Evolutionary conservation across 2,113 vertebrate species (phyloP).

Genomic region (Rhea pennata): DNA sequence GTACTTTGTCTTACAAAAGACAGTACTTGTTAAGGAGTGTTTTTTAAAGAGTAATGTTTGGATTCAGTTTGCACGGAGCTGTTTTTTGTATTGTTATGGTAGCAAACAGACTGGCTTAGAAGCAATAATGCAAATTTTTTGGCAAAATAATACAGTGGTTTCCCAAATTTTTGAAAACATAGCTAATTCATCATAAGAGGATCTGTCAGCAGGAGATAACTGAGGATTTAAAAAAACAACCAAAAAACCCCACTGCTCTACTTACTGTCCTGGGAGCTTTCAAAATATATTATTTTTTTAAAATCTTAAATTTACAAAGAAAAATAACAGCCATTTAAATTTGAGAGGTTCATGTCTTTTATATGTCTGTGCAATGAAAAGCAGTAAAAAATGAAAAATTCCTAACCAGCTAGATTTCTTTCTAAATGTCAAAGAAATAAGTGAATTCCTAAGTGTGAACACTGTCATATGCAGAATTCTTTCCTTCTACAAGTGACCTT

Average conservation of each 20-base stretch:
- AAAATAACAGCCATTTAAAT: not conserved
- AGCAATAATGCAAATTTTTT: not conserved
- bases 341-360: not conserved
- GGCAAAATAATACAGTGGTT: not conserved
- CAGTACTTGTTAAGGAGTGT: not conserved
- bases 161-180: not conserved
- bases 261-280: not conserved
- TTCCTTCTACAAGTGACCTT: not conserved
- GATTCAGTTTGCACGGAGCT: not conserved
- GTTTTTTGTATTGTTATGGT: not conserved
- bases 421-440: not conserved
- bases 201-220: not conserved
- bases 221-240: not conserved
- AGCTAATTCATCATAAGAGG: not conserved
- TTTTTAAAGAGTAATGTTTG: not conserved
- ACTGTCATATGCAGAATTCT: not conserved
- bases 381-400: not conserved
- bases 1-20: not conserved
- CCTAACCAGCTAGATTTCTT: not conserved
- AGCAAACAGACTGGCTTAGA: not conserved
- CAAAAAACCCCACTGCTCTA: not conserved
- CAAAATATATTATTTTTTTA: not conserved
- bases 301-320: not conserved
- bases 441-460: not conserved
- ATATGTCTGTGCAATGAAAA: not conserved